A percentile compares a stretch with the other conserved stretches of the same genome.
phyloP scores from a whole-genome alignment of 2,113 vertebrate genomes.

The Mola mola region DNA sequence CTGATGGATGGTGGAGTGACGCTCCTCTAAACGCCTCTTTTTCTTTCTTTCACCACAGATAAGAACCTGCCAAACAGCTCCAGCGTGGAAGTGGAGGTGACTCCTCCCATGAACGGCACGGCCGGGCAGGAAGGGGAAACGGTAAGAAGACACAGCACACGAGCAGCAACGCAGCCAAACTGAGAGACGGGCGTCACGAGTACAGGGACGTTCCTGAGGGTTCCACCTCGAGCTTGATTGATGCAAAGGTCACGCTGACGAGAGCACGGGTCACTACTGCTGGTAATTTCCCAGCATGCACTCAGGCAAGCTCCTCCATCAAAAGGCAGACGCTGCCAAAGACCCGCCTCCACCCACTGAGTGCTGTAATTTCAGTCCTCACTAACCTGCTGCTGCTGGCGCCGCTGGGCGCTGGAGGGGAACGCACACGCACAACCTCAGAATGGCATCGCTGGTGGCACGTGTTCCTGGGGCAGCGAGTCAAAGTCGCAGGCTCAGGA shows the following conservation, averaged over 20 bases:
- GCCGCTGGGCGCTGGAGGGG: slow-evolving; percentile 37
- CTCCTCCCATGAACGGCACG: slow-evolving; percentile 89
- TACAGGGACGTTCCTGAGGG: slow-evolving; percentile 41
- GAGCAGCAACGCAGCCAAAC: background rate
- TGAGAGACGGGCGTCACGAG: slow-evolving; percentile 25
- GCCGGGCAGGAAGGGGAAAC: slow-evolving; percentile 90
- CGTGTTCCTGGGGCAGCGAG: no score
- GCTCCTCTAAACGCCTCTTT: no score
- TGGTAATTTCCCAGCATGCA: slow-evolving; percentile 72
- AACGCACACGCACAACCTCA: slow-evolving; percentile 9
- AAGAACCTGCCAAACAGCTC: slow-evolving; percentile 92
- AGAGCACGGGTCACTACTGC: slow-evolving; percentile 62
- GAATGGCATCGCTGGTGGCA: no score
- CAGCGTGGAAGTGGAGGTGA: slow-evolving; percentile 93
- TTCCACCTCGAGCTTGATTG: slow-evolving; percentile 61
- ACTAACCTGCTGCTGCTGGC: slow-evolving; percentile 61
- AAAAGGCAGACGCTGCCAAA: slow-evolving; percentile 67
- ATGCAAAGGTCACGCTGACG: slow-evolving; percentile 57
- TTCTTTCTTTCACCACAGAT: slow-evolving; percentile 75
- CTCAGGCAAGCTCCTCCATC: slow-evolving; percentile 47
- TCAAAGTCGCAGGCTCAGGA: no score
- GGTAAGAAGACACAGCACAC: slow-evolving; percentile 72
- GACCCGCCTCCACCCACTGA: slow-evolving; percentile 56
- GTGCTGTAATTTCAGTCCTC: slow-evolving; percentile 69
- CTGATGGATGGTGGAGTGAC: no score